These are phyloP conservation scores for Mesoligia furuncula DNA, from an alignment of 2,888 invertebrate species.

Conservation along the genomic window DNA sequence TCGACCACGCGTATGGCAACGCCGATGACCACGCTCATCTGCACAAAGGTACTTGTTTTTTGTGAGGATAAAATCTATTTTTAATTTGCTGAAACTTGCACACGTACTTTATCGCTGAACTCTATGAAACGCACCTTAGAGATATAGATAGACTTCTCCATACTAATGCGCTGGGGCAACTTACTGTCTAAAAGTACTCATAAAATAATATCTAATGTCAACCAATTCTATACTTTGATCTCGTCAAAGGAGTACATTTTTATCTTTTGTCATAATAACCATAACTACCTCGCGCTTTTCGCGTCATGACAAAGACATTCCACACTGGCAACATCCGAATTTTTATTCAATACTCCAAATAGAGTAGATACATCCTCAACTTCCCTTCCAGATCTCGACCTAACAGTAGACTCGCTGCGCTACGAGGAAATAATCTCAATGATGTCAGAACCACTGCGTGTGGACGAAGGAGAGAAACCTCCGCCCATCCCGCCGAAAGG, in stretches of 20 bases:
- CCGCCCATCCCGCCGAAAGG: slow-evolving; percentile 88
- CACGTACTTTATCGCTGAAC: not conserved
- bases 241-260: too few species aligned
- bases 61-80: not conserved
- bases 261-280: not conserved
- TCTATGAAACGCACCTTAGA: not conserved
- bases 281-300: not conserved
- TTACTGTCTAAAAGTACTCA: too few species aligned
- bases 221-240: too few species aligned
- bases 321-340: not conserved
- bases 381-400: slow-evolving; percentile 79
- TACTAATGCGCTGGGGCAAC: too few species aligned
- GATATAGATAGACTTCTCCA: too few species aligned
- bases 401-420: slow-evolving; percentile 84
- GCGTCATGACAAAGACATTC: not conserved
- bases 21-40: slow-evolving; percentile 78
- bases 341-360: too few species aligned
- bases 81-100: not conserved
- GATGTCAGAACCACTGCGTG: slow-evolving; percentile 85
- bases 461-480: slow-evolving; percentile 84
- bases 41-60: slow-evolving; percentile 72
- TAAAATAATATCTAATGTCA: too few species aligned
- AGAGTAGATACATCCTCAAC: not conserved
- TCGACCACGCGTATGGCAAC: slow-evolving; percentile 85
- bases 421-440: slow-evolving; percentile 88